Conservation (phyloP, 2,888 invertebrate genomes). For the Oeneis ivallda region DNA sequence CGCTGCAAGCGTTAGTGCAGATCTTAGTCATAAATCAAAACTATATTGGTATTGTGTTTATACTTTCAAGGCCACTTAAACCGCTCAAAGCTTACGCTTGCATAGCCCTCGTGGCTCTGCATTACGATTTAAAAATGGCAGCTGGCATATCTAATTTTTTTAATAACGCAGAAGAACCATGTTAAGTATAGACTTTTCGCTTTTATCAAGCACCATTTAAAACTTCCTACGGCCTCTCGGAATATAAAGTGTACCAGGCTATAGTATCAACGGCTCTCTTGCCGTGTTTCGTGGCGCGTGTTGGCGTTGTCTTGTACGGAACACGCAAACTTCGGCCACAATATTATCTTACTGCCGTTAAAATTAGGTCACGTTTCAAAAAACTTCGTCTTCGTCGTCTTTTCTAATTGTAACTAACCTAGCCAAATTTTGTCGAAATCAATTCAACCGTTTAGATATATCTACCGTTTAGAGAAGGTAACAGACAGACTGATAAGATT, state of each 20-base stretch:
- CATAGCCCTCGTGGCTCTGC: too few relatives aligned
- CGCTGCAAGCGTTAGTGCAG: too few relatives aligned
- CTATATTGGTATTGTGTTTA: too few relatives aligned
- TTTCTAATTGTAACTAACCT: not conserved
- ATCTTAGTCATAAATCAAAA: too few relatives aligned
- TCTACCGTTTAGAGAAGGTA: too few relatives aligned
- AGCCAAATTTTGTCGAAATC: too few relatives aligned
- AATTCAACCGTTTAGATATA: too few relatives aligned
- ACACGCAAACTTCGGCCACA: conserved; percentile 20
- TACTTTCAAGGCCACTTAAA: too few relatives aligned
- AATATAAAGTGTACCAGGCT: conserved; percentile 7
- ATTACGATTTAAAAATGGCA: not conserved
- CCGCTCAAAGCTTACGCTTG: too few relatives aligned
- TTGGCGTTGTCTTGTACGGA: conserved; percentile 18
- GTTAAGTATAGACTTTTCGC: not conserved
- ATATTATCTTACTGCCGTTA: conserved; percentile 18
- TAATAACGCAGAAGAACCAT: not conserved
- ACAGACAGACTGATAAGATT: too few relatives aligned
- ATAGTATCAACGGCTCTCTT: conserved; percentile 8
- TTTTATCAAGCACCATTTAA: not conserved
- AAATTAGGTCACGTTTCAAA: conserved; percentile 20
- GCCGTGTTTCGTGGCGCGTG: conserved; percentile 21
- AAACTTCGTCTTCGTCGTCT: conserved; percentile 6
- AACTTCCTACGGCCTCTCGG: not conserved
- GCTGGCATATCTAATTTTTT: not conserved